Evolutionary conservation across 2,888 invertebrate genomes (phyloP).

Genomic region (Drosophila peninsularis): DNA sequence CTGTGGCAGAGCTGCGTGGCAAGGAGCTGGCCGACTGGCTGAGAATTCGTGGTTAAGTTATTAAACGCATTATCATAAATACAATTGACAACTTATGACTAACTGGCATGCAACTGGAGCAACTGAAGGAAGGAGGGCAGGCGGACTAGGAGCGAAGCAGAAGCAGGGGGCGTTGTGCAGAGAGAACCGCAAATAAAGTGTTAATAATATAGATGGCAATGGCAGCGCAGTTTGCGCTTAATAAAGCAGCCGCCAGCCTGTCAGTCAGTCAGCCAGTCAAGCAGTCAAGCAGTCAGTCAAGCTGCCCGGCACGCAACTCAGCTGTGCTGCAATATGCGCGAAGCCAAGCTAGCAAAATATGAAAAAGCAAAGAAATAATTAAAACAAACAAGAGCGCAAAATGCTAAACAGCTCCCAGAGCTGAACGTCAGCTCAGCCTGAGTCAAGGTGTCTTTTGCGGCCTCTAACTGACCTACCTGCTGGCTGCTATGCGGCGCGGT

Average conservation of each 20-base stretch:
- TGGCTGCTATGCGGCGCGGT: slow-evolving; percentile 34
- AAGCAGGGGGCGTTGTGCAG: neutral
- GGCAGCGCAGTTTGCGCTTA: slow-evolving; percentile 78
- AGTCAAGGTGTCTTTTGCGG: slow-evolving; percentile 68
- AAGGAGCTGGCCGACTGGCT: slow-evolving; percentile 3
- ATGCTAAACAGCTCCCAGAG: slow-evolving; percentile 65
- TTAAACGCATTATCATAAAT: slow-evolving; percentile 79
- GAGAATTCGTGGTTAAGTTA: slow-evolving; percentile 72
- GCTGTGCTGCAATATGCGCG: slow-evolving; percentile 52
- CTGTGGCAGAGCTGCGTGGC: slow-evolving; percentile 24
- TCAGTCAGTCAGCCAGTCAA: slow-evolving; percentile 43
- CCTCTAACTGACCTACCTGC: slow-evolving; percentile 70
- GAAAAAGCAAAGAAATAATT: slow-evolving; percentile 74
- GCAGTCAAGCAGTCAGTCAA: slow-evolving; percentile 23
- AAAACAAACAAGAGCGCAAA: slow-evolving; percentile 81
- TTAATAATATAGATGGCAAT: slow-evolving; percentile 79
- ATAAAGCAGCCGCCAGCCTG: slow-evolving; percentile 64
- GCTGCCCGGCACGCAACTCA: slow-evolving; percentile 60
- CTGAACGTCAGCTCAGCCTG: slow-evolving; percentile 18
- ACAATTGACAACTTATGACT: slow-evolving; percentile 80
- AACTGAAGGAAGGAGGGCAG: slow-evolving; percentile 3
- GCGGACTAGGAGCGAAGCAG: neutral
- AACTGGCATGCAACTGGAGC: slow-evolving; percentile 75
- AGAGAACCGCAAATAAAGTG: slow-evolving; percentile 72
- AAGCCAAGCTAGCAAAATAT: slow-evolving; percentile 43